Evolutionary conservation across 35 echinoderm and acorn worm genomes (phyloP), one percentile per base, ranked within the genome.

Genomic region (Lytechinus variegatus): DNA sequence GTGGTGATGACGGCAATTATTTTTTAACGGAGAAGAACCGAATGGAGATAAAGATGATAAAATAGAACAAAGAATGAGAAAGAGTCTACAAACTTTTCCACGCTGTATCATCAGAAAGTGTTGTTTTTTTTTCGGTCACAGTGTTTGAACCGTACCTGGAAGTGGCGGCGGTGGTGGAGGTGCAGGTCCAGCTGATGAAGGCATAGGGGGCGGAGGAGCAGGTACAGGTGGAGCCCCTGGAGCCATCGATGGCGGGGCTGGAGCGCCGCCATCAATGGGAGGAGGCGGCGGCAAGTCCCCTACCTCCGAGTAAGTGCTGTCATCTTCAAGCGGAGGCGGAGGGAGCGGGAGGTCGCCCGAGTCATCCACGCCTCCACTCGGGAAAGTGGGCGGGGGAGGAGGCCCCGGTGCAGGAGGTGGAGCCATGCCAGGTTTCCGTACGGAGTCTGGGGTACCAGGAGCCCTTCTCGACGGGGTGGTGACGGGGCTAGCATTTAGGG

Each of bases 381-480:
- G n/a, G 19, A 88, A 88, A 54, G 96, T 91, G 54, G 94, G 86
- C 54, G 97, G 92, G 6, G 95, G 94, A 53, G 97, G 97, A 16
- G 95, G 96, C 44, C 4, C 87, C 7, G 52, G 88, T 52, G 88
- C 29, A 14, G 88, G 88, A 21, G 88, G 88, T 33, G 88, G 88
- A 13, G 66, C 66, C 66, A 4, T 79, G 16, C 66, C 66, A 8
- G 66, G 16, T 79, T 79, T 79, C 4, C 66, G 66, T 8, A 79
- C 3, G 66, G 66, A 79, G 4, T 24, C 14, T 8, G 66, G 66
- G 19, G 66, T n/a, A 6, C 33, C 33, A 44, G 33, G 33, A 44
- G 33, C 33, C 6, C 66, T 24, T 79, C n/a, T 19, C 14, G 19
- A 7, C 5, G 66, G 66, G 66, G 33, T n/a, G 4, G 19, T 4